These are phyloP conservation scores for Hydropotes inermis DNA, from an alignment of 2,113 vertebrate species.

Conservation along the genomic window DNA sequence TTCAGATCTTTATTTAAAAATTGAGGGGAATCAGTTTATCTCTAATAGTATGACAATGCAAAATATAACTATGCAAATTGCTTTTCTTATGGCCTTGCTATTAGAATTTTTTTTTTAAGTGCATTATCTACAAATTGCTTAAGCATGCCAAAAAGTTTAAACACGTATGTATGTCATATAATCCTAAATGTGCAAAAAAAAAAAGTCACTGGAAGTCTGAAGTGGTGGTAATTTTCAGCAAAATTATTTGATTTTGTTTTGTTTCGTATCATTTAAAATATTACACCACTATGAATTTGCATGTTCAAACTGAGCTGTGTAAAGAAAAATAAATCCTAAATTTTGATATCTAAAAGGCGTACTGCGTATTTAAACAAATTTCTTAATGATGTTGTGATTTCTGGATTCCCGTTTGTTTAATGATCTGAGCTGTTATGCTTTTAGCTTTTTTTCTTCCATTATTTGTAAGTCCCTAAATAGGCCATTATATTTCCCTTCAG, in stretches of 20 bases:
- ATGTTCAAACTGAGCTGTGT: slow-evolving; percentile 78
- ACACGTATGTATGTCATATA: slow-evolving; percentile 79
- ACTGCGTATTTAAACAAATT: slow-evolving; percentile 85
- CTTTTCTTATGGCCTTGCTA: slow-evolving; percentile 80
- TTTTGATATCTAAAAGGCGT: slow-evolving; percentile 82
- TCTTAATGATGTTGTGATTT: slow-evolving; percentile 85
- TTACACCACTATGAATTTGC: slow-evolving; percentile 79
- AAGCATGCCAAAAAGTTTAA: slow-evolving; percentile 83
- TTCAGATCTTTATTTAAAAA: slow-evolving; percentile 81
- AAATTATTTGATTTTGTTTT: slow-evolving; percentile 78
- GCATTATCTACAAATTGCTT: slow-evolving; percentile 79
- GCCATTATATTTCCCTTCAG: slow-evolving; percentile 99
- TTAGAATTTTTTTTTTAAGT: slow-evolving; percentile 80
- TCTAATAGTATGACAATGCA: slow-evolving; percentile 77
- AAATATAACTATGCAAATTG: slow-evolving; percentile 77
- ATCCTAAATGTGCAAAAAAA: slow-evolving; percentile 74
- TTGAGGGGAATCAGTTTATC: slow-evolving; percentile 79
- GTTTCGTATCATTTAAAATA: slow-evolving; percentile 78
- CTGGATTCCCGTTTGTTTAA: slow-evolving; percentile 87
- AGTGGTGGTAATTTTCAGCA: slow-evolving; percentile 74
- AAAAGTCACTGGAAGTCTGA: slow-evolving; percentile 70
- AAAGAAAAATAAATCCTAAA: slow-evolving; percentile 80
- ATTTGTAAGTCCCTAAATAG: slow-evolving; percentile 99
- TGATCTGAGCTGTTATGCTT: slow-evolving; percentile 89
- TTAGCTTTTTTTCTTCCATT: slow-evolving; percentile 91